Base-by-base conservation (phyloP, 2,888 invertebrate genomes). In the Hydraecia micacea region DNA sequence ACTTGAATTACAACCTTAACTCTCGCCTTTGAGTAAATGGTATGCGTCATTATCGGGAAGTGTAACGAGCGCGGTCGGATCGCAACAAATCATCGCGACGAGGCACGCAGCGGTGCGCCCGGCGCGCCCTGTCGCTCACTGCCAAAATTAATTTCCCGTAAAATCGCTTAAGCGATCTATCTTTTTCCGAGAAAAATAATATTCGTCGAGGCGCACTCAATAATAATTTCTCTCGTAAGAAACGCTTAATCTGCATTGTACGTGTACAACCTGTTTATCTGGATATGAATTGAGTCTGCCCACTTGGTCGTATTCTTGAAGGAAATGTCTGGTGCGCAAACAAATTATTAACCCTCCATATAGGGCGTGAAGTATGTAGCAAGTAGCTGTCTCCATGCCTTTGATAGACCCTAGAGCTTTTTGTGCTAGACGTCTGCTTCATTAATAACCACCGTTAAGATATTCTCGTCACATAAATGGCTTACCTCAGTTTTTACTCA, bases 131-230 rank as follows among this genome's bases (percentile, higher is more conserved):
- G 95, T 95, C 95, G 95, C 94, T 96, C 94, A 94, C 94, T 94
- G 93, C 94, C 95, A 94, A 95, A 96, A 96, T 96, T 96, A 96
- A 96, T 96, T 96, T 95, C 91, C 94, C 94, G 94, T 95, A 95
- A 96, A 96, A 96, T 96, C 95, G 94, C 93, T 93, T 93, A 93
- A 95, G 92, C 94, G 94, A 96, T 96, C 95, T 95, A 95, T 95
- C 94, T 95, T 94, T 93, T 96, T 95, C 94, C 89, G 91, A 94
- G 95, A 96, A 95, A 95, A 95, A 95, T 94, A 95, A 95, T 95
- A 94, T 94, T 92, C 93, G 86, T 80, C 85, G 90, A 91, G 88
- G 88, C 90, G 91, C 87, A 91, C 91, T 93, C 92, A 91, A 94
- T 95, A 93, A 94, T 93, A 94, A 93, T 94, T 95, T 93, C 86